phyloP scores from a whole-genome alignment of 2,797 vertebrate species.

The Sebastes dallii region DNA sequence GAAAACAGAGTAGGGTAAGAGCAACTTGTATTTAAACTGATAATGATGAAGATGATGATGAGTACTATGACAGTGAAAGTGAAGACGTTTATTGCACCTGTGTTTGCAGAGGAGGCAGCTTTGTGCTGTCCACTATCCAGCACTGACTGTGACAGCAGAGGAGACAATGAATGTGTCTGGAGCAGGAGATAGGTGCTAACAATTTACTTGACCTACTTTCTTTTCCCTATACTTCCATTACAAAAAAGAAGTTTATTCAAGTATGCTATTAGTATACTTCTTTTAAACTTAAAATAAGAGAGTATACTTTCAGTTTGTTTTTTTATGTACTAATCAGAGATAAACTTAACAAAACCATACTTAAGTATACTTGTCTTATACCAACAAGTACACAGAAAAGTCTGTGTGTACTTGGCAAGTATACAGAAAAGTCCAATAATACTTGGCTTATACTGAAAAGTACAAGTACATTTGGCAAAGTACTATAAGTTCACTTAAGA shows the following conservation, averaged over 20 bases:
- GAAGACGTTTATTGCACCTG: constrained; percentile 17
- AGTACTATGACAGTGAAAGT: background rate
- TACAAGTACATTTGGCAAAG: too few species aligned
- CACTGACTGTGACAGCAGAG: constrained; percentile 74
- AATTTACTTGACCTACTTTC: background rate
- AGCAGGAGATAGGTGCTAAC: constrained; percentile 88
- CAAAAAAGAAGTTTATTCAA: too few species aligned
- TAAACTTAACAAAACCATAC: too few species aligned
- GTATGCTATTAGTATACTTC: background rate
- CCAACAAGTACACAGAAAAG: too few species aligned
- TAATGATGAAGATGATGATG: background rate
- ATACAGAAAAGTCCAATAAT: too few species aligned
- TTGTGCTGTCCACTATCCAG: constrained; percentile 87
- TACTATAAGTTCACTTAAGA: too few species aligned
- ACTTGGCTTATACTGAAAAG: too few species aligned
- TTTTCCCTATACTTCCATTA: background rate
- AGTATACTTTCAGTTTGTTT: too few species aligned
- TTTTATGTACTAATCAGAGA: too few species aligned
- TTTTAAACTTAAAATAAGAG: background rate
- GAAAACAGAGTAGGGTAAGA: constrained; percentile 63
- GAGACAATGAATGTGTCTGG: constrained; percentile 90
- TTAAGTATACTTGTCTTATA: too few species aligned
- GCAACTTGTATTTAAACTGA: background rate
- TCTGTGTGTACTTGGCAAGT: too few species aligned
- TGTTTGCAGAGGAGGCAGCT: constrained; percentile 75